Base-by-base conservation (phyloP, 2,113 vertebrate species). In the Trematocara stigmaticum region DNA sequence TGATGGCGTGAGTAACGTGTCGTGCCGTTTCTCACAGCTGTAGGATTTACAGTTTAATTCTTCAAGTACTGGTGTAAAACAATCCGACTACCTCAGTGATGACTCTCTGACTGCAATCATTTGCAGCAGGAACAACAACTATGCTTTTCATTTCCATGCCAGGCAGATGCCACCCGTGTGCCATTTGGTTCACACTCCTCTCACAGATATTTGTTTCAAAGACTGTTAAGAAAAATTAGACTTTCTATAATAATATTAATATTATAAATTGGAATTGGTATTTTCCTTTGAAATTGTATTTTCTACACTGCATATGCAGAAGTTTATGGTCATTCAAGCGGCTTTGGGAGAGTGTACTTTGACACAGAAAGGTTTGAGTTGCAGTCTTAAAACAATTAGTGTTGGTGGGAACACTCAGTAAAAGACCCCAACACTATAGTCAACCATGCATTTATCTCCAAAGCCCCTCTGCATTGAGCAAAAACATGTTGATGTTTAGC, bases 81-180 rank as follows among this genome's bases (percentile, higher is more conserved):
- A 81, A 23, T 81, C 15, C 12, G 12, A 16, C 47, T 79, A 57
- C 16, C 71, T 49, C 45, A 51, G 2, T 56, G 59, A 84, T 31
- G 78, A 85, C 79, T 83, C 23, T 29, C 40, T 66, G 82, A 87
- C 83, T 86, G 84, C 20, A 11, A 35, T 29, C 26, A 59, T 66
- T 71, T 76, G 74, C 51, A 87, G 55, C 42, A 71, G n/a, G 74
- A 88, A 49, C 35, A 78, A 23, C 69, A 82, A 38, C 78, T 47
- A 34, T 74, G 85, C 80, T 89, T 56, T 47, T 88, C 87, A 82
- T 66, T 87, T 90, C 56, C 53, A 82, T 49, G 47, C 9, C 15
- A 76, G 69, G 69, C 42, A 76, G 42, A 76, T 76, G 69, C 42
- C 42, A 49, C 23, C 47, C 10, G 45, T 15, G 11, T 80, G 49